phyloP scores from a whole-genome alignment of 1,140 invertebrate genomes.

The Pararge aegeria region DNA sequence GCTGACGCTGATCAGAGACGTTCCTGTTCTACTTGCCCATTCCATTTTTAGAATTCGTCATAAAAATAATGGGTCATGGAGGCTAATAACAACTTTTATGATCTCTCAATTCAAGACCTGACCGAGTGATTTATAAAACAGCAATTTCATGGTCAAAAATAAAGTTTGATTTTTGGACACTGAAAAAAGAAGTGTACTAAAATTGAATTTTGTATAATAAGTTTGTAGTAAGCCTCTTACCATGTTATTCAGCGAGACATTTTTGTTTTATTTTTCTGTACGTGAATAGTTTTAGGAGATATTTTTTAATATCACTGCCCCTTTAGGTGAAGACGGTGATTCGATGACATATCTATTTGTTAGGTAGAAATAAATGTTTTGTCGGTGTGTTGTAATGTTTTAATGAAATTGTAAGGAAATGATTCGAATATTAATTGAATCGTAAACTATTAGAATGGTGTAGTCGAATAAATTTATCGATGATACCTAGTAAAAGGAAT shows the following conservation, averaged over 20 bases:
- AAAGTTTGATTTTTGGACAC: no score
- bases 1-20: no score
- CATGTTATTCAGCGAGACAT: conserved; percentile 1
- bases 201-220: no score
- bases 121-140: no score
- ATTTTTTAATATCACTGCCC: conserved; percentile 58
- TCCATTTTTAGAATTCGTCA: no score
- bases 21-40: no score
- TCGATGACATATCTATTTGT: conserved; percentile 73
- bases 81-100: no score
- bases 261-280: conserved; percentile 25
- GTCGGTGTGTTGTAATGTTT: conserved; percentile 58
- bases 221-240: conserved; percentile 1
- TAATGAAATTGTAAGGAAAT: conserved; percentile 40
- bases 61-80: no score
- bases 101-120: no score
- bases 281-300: conserved; percentile 36
- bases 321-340: conserved; percentile 65
- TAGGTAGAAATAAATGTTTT: conserved; percentile 72
- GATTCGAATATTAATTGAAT: conserved; percentile 34
- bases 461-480: conserved; percentile 28
- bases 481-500: conserved; percentile 17
- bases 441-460: conserved; percentile 24
- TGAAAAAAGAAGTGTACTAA: no score
- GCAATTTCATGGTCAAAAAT: no score